Evolutionary conservation across 2,888 invertebrate species (phyloP), one percentile per base, ranked within the genome.

Genomic region (Parnassius mnemosyne): DNA sequence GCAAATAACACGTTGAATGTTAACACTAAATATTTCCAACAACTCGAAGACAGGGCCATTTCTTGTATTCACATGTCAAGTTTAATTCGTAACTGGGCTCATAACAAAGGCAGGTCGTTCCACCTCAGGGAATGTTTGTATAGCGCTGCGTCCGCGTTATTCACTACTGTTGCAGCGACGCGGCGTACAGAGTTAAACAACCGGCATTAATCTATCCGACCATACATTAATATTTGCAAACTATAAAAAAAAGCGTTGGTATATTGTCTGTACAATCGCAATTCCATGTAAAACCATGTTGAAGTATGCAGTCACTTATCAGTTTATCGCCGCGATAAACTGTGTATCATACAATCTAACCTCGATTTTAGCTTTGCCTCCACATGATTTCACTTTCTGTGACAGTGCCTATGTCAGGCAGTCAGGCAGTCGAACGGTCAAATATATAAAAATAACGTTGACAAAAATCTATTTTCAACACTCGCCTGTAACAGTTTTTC

Each of bases 11-110:
- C 77, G 69, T 92, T 91, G 81, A 88, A 92, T 69, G 84, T 84
- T 74, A 92, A 73, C 74, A 92, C 90, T 34, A 92, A 79, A 79
- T 91, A 91, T 82, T 91, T 90, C 89, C 91, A 91, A 74, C 91
- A 90, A 75, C 87, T 91, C 63, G 89, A 85, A 44, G 90, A 89
- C 65, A 91, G 75, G 68, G 85, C 87, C 92, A 92, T 92, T 79
- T 72, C 69, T 60, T 71, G 72, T 74, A 79, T 83, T 89, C 87
- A 89, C 89, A 89, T 89, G 76, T 81, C 86, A 81, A 74, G 83
- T 84, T 79, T 82, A 80, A 83, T 80, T 83, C 76, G 71, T 78
- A 82, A 84, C 78, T 77, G 74, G 75, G 75, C 74, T 80, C 82
- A 84, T 83, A 89, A 89, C 90, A 91, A 89, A 86, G 79, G 76